Conservation (phyloP, 2,888 invertebrate species). For the Siphlonurus alternatus region DNA sequence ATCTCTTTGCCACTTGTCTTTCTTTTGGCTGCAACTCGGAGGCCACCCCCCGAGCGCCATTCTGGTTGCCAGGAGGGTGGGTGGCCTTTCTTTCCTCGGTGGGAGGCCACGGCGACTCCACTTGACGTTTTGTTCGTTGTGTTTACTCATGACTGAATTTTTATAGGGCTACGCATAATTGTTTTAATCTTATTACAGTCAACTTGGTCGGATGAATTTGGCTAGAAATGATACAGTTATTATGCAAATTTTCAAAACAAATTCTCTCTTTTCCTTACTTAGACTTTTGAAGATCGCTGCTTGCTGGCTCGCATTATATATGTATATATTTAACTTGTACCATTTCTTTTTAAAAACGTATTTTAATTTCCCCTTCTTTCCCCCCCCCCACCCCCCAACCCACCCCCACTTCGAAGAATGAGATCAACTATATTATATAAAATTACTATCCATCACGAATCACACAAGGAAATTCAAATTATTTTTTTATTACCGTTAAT, state of each 20-base stretch:
- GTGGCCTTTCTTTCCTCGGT: too few relatives aligned
- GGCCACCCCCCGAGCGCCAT: neutral
- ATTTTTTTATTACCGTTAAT: neutral
- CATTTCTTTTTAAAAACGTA: neutral
- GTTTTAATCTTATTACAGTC: constrained; percentile 8
- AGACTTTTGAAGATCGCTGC: neutral
- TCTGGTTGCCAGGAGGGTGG: neutral
- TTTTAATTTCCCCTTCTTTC: neutral
- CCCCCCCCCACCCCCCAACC: too few relatives aligned
- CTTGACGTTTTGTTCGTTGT: neutral
- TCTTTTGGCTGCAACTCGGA: neutral
- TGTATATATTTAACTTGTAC: neutral
- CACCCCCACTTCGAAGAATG: too few relatives aligned
- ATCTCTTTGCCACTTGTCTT: too few relatives aligned
- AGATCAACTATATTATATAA: too few relatives aligned
- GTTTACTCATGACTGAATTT: constrained; percentile 8
- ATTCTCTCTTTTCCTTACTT: neutral
- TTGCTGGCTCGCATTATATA: neutral
- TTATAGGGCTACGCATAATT: constrained; percentile 7
- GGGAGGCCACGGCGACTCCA: neutral
- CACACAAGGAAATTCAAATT: constrained; percentile 2
- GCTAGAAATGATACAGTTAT: constrained; percentile 9
- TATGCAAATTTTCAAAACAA: constrained; percentile 6
- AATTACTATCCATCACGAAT: neutral
- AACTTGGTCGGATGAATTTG: constrained; percentile 6